These are phyloP conservation scores for Heliconius hermathena DNA, from an alignment of 1,140 invertebrate genomes.

Conservation along the genomic window DNA sequence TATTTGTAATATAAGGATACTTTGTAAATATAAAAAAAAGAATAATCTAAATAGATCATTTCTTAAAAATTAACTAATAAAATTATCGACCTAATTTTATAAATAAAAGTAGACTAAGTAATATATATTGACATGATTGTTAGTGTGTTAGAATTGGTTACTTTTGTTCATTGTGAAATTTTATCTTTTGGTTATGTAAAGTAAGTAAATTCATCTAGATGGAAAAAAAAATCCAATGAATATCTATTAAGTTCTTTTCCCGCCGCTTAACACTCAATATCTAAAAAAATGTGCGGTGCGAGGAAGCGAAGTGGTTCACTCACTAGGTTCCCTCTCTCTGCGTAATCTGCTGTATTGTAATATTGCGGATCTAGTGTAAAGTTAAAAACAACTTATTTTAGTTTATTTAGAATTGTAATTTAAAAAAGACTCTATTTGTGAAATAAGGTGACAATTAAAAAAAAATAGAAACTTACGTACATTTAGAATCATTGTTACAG, in stretches of 20 bases:
- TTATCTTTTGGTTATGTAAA: neutral
- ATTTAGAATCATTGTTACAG: too few species aligned
- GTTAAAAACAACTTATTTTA: too few species aligned
- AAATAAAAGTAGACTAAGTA: neutral
- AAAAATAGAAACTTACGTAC: too few species aligned
- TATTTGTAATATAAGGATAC: neutral
- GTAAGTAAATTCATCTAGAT: neutral
- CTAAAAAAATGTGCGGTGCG: too few species aligned
- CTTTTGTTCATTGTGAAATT: neutral
- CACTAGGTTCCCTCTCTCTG: too few species aligned
- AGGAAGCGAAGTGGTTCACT: too few species aligned
- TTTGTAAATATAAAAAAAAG: neutral
- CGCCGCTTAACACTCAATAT: too few species aligned
- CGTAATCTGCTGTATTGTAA: too few species aligned
- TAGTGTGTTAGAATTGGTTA: neutral
- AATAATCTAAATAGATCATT: neutral
- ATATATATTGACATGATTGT: neutral
- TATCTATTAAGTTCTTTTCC: neutral
- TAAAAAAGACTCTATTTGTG: too few species aligned
- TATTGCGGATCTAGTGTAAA: too few species aligned
- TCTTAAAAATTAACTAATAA: neutral
- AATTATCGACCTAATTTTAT: constrained; percentile 3
- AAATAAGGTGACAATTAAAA: too few species aligned
- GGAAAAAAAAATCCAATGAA: neutral
- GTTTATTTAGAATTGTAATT: too few species aligned